These are phyloP conservation scores for Ennomos fuscantarius DNA, from an alignment of 2,888 invertebrate genomes.

Conservation along the genomic window DNA sequence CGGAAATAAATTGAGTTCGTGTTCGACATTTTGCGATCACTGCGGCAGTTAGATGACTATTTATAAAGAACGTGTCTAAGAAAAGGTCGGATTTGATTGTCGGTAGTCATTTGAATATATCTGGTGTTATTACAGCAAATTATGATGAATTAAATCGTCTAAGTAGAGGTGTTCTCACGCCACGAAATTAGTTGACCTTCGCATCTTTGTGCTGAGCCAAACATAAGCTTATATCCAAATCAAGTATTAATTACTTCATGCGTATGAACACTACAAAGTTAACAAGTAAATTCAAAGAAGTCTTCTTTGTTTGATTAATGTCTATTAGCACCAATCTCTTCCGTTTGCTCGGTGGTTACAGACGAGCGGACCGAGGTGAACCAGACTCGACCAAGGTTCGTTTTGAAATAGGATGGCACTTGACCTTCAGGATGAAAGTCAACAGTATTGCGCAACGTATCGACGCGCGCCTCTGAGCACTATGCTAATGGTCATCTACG, in stretches of 20 bases:
- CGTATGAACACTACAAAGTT: constrained; percentile 48
- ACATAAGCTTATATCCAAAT: constrained; percentile 50
- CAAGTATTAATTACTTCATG: constrained; percentile 47
- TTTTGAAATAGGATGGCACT: constrained; percentile 85
- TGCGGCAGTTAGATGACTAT: constrained; percentile 80
- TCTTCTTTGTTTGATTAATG: constrained; percentile 67
- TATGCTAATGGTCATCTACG: constrained; percentile 80
- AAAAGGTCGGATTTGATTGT: constrained; percentile 85
- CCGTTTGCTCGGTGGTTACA: constrained; percentile 66
- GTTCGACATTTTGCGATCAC: constrained; percentile 83
- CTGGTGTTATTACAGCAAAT: constrained; percentile 81
- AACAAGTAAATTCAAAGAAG: constrained; percentile 51
- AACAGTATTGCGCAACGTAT: constrained; percentile 80
- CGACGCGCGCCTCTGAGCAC: constrained; percentile 70
- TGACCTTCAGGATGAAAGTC: constrained; percentile 85
- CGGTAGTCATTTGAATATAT: constrained; percentile 82
- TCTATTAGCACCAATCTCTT: constrained; percentile 74
- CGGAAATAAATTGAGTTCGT: constrained; percentile 81
- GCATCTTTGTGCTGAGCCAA: constrained; percentile 58
- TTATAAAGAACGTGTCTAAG: constrained; percentile 83
- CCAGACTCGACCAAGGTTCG: constrained; percentile 79
- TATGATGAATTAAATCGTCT: constrained; percentile 81
- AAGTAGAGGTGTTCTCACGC: constrained; percentile 78
- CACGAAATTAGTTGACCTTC: constrained; percentile 78
- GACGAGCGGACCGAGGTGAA: constrained; percentile 73